Evolutionary conservation across 2,888 invertebrate genomes (phyloP).

Genomic region (Ametastegia equiseti): DNA sequence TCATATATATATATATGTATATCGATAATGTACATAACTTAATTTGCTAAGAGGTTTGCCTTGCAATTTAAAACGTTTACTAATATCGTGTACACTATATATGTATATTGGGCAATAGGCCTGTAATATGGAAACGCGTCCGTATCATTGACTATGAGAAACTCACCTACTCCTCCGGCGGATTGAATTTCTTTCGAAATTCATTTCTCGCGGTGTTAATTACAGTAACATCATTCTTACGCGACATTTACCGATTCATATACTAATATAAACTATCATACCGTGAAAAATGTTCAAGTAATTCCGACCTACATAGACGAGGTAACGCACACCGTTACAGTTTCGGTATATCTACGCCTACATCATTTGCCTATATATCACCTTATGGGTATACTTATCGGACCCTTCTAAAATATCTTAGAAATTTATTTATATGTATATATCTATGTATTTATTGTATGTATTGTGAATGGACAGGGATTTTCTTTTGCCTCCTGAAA

Average conservation of each 20-base stretch:
- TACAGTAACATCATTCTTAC: conserved; percentile 15
- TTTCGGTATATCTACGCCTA: not conserved
- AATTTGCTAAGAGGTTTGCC: conserved; percentile 9
- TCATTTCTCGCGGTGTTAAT: conserved; percentile 14
- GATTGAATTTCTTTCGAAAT: not conserved
- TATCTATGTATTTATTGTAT: not conserved
- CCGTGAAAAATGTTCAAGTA: conserved; percentile 41
- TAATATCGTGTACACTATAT: not conserved
- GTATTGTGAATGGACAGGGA: not conserved
- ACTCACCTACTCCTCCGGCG: not conserved
- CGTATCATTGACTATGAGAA: not conserved
- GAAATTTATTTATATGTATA: no score
- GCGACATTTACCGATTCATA: conserved; percentile 25
- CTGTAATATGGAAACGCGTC: no score
- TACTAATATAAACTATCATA: conserved; percentile 31
- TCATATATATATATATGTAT: no score
- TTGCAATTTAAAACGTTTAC: conserved; percentile 7
- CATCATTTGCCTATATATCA: not conserved
- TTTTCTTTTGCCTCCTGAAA: conserved; percentile 14
- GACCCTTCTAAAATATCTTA: conserved; percentile 33
- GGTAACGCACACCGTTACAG: not conserved
- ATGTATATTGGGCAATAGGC: not conserved
- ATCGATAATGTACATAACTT: no score
- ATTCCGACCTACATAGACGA: conserved; percentile 30
- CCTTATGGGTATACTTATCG: not conserved